phyloP scores from a whole-genome alignment of 2,888 invertebrate genomes.

The Flexamia atlantica region DNA sequence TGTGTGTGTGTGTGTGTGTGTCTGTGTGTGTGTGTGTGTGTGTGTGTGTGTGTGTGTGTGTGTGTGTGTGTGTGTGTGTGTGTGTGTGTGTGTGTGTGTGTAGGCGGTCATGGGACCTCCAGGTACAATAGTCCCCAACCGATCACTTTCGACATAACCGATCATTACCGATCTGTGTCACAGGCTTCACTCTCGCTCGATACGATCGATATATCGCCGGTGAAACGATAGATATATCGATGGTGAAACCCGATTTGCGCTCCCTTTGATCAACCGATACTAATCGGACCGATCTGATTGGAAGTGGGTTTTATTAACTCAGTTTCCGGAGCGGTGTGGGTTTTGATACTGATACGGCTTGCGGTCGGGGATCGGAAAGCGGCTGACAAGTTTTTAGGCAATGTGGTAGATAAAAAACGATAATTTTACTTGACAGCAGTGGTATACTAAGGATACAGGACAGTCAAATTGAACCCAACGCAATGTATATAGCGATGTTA shows the following conservation, averaged over 20 bases:
- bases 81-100: background rate
- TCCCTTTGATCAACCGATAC: constrained; percentile 31
- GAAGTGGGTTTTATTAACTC: constrained; percentile 8
- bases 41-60: constrained; percentile 15
- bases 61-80: background rate
- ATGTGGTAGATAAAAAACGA: too few species aligned
- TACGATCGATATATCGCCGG: too few species aligned
- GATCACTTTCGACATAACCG: constrained; percentile 18
- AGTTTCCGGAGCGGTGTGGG: background rate
- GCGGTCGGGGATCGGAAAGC: too few species aligned
- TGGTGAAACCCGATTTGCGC: constrained; percentile 33
- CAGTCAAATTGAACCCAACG: too few species aligned
- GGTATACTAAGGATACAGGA: too few species aligned
- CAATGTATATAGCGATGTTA: too few species aligned
- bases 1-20: background rate
- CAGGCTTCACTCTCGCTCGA: background rate
- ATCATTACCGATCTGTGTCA: constrained; percentile 41
- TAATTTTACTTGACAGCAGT: too few species aligned
- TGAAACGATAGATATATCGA: background rate
- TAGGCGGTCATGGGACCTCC: background rate
- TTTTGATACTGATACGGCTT: background rate
- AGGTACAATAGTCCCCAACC: background rate
- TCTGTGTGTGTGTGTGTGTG: background rate
- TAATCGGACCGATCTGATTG: constrained; percentile 3
- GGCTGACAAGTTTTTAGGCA: too few species aligned